Conservation (phyloP, 2,113 vertebrate species). For the Octodon degus region DNA sequence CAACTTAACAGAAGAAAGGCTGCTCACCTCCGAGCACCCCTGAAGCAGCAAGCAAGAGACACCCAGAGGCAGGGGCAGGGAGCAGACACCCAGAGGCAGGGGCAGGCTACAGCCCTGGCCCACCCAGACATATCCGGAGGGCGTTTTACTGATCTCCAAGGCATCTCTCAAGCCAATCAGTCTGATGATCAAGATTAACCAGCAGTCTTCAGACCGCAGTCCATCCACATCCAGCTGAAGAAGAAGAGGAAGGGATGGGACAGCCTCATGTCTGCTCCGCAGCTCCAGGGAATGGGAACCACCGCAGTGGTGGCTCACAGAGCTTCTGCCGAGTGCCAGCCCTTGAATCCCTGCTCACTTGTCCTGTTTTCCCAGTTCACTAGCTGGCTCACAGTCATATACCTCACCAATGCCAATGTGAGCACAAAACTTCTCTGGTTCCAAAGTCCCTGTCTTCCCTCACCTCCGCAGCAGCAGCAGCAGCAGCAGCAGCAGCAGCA, state of each 20-base stretch:
- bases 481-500: no score
- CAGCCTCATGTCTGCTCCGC: no score
- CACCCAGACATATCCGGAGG: not conserved
- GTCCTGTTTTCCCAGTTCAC: not conserved
- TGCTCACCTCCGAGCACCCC: not conserved
- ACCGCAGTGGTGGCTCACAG: accelerated
- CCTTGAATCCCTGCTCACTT: not conserved
- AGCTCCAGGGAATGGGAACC: not conserved
- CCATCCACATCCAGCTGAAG: not conserved
- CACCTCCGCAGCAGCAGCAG: no score
- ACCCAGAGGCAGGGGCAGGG: not conserved
- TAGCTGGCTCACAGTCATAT: constrained; percentile 1
- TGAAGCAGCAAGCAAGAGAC: not conserved
- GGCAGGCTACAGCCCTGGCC: not conserved
- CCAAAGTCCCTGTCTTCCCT: constrained; percentile 32
- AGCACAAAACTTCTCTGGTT: not conserved
- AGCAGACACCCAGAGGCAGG: not conserved
- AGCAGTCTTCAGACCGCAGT: not conserved
- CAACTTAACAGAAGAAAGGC: not conserved
- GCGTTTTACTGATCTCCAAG: not conserved
- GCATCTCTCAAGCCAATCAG: not conserved
- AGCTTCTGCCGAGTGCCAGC: not conserved
- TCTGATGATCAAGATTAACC: not conserved
- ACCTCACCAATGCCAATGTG: not conserved
- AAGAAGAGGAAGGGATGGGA: not conserved